phyloP scores from a whole-genome alignment of 2,888 invertebrate species.

The Ornithoptera alexandrae region DNA sequence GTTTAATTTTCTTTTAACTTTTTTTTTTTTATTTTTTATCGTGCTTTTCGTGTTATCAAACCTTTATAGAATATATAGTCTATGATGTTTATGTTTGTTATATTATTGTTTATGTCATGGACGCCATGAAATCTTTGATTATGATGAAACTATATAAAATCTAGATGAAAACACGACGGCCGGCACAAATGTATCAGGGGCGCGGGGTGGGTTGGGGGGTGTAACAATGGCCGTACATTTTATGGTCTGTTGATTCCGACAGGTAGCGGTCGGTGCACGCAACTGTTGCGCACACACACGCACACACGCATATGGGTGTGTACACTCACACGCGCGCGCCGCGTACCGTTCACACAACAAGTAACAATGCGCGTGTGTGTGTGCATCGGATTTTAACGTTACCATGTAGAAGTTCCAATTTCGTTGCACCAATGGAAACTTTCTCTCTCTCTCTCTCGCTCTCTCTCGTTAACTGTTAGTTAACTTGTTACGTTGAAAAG shows the following conservation, averaged over 20 bases:
- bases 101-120: too few species aligned
- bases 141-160: neutral
- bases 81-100: too few species aligned
- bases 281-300: slow-evolving; percentile 27
- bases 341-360: slow-evolving; percentile 34
- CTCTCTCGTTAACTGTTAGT: neutral
- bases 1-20: too few species aligned
- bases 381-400: neutral
- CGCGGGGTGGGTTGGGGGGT: slow-evolving; percentile 52
- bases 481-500: too few species aligned
- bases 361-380: slow-evolving; percentile 32
- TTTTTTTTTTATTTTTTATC: too few species aligned
- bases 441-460: neutral
- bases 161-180: slow-evolving; percentile 5
- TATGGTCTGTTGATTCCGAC: slow-evolving; percentile 61
- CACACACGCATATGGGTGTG: too few species aligned
- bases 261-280: slow-evolving; percentile 41
- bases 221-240: slow-evolving; percentile 56
- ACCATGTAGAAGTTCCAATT: slow-evolving; percentile 1
- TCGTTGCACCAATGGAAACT: slow-evolving; percentile 5
- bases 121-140: neutral
- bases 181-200: slow-evolving; percentile 43
- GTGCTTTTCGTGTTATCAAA: too few species aligned
- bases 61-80: too few species aligned
- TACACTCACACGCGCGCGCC: too few species aligned